Evolutionary conservation across 2,888 invertebrate genomes (phyloP).

Genomic region (Phyllotreta striolata): DNA sequence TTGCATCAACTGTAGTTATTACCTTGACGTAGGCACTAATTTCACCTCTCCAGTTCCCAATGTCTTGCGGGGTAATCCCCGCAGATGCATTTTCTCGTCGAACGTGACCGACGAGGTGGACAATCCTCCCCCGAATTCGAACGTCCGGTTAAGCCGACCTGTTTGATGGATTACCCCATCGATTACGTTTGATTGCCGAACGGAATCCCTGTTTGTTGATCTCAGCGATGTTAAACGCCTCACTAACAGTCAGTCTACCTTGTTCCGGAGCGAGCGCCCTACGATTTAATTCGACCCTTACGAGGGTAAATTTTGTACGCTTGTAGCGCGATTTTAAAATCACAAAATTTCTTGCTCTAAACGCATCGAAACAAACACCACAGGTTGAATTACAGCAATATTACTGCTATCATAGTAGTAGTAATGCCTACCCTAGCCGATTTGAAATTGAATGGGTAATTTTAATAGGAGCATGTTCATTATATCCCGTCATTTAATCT

Average conservation of each 20-base stretch:
- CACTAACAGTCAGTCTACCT: conserved; percentile 1
- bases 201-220: conserved; percentile 51
- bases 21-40: too few species aligned
- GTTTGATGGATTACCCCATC: conserved; percentile 62
- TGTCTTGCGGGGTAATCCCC: too few species aligned
- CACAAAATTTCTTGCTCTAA: too few species aligned
- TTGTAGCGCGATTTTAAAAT: too few species aligned
- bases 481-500: conserved; percentile 20
- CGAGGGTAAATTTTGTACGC: too few species aligned
- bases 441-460: neutral
- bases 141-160: conserved; percentile 52
- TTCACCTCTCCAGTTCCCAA: too few species aligned
- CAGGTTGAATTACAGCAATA: too few species aligned
- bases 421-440: too few species aligned
- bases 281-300: too few species aligned
- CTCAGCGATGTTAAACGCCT: conserved; percentile 35
- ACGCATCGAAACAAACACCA: too few species aligned
- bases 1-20: too few species aligned
- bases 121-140: conserved; percentile 40
- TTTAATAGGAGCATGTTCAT: conserved; percentile 8
- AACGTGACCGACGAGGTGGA: conserved; percentile 46
- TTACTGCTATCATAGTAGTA: too few species aligned
- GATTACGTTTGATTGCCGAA: conserved; percentile 61
- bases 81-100: conserved; percentile 44
- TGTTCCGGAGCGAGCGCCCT: neutral